Percentiles rank a stretch among this genome's conserved stretches.
These are phyloP conservation scores for Pristionchus entomophagus DNA, from an alignment of 2,888 invertebrate genomes.

Conservation along the genomic window DNA sequence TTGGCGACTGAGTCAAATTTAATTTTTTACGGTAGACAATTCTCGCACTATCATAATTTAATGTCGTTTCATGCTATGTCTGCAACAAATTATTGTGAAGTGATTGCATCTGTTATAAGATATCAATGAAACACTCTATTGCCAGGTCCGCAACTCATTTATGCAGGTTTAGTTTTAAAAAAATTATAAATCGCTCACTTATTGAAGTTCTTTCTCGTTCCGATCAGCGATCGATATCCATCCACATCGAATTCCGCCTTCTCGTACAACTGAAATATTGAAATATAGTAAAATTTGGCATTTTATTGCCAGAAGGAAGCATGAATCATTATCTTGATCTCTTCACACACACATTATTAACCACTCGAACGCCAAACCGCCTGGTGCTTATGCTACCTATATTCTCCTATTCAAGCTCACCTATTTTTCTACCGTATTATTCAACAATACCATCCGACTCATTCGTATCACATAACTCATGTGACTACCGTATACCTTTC, in stretches of 20 bases:
- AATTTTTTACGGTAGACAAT: background rate
- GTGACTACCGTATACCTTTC: too few relatives aligned
- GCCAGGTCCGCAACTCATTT: background rate
- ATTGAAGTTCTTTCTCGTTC: conserved; percentile 82
- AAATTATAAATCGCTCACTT: conserved; percentile 79
- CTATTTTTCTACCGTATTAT: background rate
- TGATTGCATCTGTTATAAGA: background rate
- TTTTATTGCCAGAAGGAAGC: too few relatives aligned
- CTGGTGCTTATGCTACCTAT: too few relatives aligned
- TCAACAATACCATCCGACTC: conserved; percentile 46
- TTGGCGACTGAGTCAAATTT: conserved; percentile 51
- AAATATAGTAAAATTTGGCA: too few relatives aligned
- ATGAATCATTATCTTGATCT: too few relatives aligned
- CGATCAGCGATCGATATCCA: conserved; percentile 85
- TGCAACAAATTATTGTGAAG: background rate
- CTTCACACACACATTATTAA: too few relatives aligned
- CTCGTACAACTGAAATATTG: conserved; percentile 83
- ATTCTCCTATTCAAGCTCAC: too few relatives aligned
- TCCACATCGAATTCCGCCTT: conserved; percentile 85
- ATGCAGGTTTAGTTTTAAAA: background rate
- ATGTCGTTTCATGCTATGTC: background rate
- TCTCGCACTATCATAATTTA: background rate
- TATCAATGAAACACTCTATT: background rate
- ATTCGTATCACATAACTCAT: too few relatives aligned
- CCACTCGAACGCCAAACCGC: too few relatives aligned